Evolutionary conservation across 2,888 invertebrate species (phyloP).

Genomic region (Hypomecis punctinalis): DNA sequence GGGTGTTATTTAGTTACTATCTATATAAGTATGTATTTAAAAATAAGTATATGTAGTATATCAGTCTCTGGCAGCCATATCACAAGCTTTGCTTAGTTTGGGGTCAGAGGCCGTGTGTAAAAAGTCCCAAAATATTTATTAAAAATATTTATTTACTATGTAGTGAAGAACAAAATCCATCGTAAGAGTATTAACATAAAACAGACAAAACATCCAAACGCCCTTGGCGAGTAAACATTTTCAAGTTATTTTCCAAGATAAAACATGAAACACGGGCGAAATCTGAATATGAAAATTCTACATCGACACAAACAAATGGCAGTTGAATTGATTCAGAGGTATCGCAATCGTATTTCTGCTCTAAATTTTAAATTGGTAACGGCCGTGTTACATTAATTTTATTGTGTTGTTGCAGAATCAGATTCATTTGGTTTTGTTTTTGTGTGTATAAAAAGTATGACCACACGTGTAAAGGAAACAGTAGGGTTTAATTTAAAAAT

Average conservation of each 20-base stretch:
- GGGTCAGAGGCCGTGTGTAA: too few relatives aligned
- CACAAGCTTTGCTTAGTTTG: too few relatives aligned
- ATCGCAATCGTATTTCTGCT: constrained; percentile 67
- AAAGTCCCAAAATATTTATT: too few relatives aligned
- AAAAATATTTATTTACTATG: neutral
- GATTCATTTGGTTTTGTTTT: constrained; percentile 2
- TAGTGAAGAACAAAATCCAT: constrained; percentile 10
- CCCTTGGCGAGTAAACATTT: constrained; percentile 43
- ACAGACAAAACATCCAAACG: constrained; percentile 37
- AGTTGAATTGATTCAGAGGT: constrained; percentile 60
- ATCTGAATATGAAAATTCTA: constrained; percentile 71
- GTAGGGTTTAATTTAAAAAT: too few relatives aligned
- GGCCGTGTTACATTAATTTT: constrained; percentile 73
- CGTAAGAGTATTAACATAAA: constrained; percentile 19
- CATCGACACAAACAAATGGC: constrained; percentile 67
- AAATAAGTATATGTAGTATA: too few relatives aligned
- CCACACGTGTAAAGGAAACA: too few relatives aligned
- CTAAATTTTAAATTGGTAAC: constrained; percentile 75
- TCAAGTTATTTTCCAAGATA: constrained; percentile 29
- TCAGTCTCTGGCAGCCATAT: too few relatives aligned
- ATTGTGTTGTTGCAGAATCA: constrained; percentile 45
- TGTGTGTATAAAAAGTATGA: neutral
- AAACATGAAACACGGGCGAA: constrained; percentile 48
- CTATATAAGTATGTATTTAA: too few relatives aligned
- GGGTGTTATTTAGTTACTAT: too few relatives aligned